phyloP scores from a whole-genome alignment of 2,797 vertebrate species.

The Enteromius treurensis region DNA sequence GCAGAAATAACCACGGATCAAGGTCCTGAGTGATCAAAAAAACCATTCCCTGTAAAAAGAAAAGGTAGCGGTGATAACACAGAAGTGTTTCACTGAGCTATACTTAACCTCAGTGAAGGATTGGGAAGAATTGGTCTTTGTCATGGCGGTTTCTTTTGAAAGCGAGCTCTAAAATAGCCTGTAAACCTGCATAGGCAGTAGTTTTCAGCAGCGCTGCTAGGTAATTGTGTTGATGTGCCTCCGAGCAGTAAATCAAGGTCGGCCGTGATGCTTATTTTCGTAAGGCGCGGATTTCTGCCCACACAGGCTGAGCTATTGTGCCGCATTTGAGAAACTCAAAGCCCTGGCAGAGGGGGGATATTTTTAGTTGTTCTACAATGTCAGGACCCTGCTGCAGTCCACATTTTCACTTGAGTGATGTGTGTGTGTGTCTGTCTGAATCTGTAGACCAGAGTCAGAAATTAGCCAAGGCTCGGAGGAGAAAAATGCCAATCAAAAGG shows the following conservation, averaged over 20 bases:
- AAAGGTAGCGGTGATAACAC: conserved; percentile 13
- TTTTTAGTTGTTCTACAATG: conserved; percentile 60
- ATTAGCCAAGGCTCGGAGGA: not conserved
- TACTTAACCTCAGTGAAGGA: conserved; percentile 64
- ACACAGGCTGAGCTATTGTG: conserved; percentile 41
- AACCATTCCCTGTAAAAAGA: conserved; percentile 9
- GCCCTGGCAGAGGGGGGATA: conserved; percentile 33
- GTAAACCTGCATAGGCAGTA: conserved; percentile 59
- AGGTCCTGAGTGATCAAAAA: conserved; percentile 39
- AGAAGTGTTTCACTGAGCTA: conserved; percentile 56
- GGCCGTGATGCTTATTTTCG: conserved; percentile 49
- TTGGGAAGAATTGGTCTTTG: conserved; percentile 15
- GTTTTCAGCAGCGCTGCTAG: conserved; percentile 27
- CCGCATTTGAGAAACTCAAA: conserved; percentile 39
- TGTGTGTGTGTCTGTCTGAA: conserved; percentile 41
- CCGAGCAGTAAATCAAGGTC: conserved; percentile 47
- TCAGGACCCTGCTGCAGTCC: conserved; percentile 44
- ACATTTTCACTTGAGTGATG: conserved; percentile 44
- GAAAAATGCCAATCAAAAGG: not conserved
- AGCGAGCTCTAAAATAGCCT: conserved; percentile 18
- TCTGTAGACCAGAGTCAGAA: conserved; percentile 14
- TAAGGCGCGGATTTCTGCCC: conserved; percentile 36
- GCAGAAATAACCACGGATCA: conserved; percentile 34
- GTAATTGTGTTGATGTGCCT: conserved; percentile 57
- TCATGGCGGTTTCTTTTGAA: not conserved